phyloP scores from a whole-genome alignment of 2,113 vertebrate species.

The Oryzias curvinotus region DNA sequence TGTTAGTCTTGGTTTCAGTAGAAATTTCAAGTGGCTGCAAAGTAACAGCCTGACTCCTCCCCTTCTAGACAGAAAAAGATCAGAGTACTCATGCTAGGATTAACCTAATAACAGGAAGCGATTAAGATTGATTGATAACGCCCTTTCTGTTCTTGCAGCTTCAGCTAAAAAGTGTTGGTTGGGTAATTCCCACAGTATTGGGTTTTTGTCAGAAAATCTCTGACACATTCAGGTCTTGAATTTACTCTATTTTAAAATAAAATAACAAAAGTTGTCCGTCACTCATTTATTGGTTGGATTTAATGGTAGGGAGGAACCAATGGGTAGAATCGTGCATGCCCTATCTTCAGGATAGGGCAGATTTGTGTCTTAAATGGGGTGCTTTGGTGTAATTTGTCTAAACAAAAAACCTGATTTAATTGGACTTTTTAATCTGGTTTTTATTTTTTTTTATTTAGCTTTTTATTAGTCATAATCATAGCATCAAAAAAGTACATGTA shows the following conservation, averaged over 20 bases:
- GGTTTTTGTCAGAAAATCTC: conserved; percentile 1
- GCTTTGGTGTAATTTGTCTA: background rate
- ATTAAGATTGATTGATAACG: conserved; percentile 5
- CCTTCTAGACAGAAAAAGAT: background rate
- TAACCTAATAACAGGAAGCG: conserved; percentile 14
- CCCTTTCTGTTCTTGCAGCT: background rate
- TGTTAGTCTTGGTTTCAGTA: no score
- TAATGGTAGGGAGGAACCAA: background rate
- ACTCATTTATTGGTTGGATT: background rate
- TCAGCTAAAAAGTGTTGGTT: background rate
- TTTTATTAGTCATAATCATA: conserved; percentile 50
- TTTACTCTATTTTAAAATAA: background rate
- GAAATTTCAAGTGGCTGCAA: background rate
- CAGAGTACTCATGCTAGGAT: conserved; percentile 2
- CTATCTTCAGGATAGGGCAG: conserved; percentile 44
- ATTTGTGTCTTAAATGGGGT: background rate
- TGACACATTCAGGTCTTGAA: background rate
- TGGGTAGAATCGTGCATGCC: conserved; percentile 1
- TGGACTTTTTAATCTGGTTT: conserved; percentile 1
- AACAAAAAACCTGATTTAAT: background rate
- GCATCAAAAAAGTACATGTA: conserved; percentile 46
- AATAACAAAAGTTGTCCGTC: background rate
- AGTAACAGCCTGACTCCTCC: background rate
- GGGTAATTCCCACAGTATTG: background rate
- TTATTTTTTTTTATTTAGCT: conserved; percentile 54